Base-by-base conservation (phyloP, 64 coral and sea anemone species). In the Actinia equina region DNA sequence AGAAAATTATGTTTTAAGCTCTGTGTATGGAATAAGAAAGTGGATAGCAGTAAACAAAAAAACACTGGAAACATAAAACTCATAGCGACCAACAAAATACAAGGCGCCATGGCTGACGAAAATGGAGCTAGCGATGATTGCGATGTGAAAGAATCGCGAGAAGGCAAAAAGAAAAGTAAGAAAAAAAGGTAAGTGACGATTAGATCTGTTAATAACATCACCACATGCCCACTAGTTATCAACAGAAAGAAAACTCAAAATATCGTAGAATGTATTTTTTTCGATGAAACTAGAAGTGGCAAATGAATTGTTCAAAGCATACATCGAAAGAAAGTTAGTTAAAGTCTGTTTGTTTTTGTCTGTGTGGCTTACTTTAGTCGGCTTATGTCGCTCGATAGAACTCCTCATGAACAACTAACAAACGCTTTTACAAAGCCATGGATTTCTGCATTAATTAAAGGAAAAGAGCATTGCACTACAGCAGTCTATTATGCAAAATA, bases 161-260 rank as follows among this genome's bases (percentile, higher is more conserved):
- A 74, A 74, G 69, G 69, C 69, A 74, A 82, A 57, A 82, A 82
- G 80, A 82, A 82, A 57, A 17, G 18, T 22, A 82, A 82, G 53
- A 82, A 82, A 16, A 82, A 82, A 82, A 44, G 80, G 80, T 82
- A 51, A 17, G 44, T 7, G n/a, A n/a, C n/a, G n/a, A n/a, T n/a
- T 11, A 56, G 54, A 56, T 56, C 54, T 56, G 54, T n/a, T n/a
- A n/a, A 2, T 56, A 15, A 56, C 13, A 56, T 56, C 9, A 15
- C 13, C 5, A 13, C 54, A 56, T 56, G 8, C 54, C 2, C 9
- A 56, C 8, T 13, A 56, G 9, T n/a, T 56, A 7, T 56, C 7
- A 49, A 49, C 5, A 2, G 14, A 1, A 56, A 56, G 13, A 56
- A 4, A 13, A 11, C 1, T 11, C 20, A 22, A 65, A 23, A 74